Evolutionary conservation across 2,888 invertebrate species (phyloP).

Genomic region (Portevinia maculata): DNA sequence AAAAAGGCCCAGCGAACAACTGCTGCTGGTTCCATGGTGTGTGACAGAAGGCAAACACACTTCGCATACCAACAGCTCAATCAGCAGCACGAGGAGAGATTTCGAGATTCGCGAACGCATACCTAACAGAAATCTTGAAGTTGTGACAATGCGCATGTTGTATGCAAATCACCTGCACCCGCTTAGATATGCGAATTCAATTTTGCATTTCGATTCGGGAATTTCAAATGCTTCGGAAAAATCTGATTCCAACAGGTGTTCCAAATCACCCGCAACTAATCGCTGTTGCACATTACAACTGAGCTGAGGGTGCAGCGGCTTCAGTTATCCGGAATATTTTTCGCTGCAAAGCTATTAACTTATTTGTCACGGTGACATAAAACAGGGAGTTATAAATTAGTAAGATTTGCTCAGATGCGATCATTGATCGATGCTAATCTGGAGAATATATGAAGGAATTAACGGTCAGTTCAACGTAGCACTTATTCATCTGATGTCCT

Average conservation of each 20-base stretch:
- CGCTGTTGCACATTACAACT: background rate
- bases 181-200: constrained; percentile 36
- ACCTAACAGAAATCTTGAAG: constrained; percentile 46
- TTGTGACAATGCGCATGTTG: constrained; percentile 61
- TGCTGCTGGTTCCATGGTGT: background rate
- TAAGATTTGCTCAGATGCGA: constrained; percentile 28
- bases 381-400: constrained; percentile 63
- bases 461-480: background rate
- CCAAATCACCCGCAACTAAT: constrained; percentile 38
- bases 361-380: constrained; percentile 62
- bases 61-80: constrained; percentile 70
- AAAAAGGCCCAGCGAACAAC: background rate
- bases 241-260: constrained; percentile 63
- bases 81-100: constrained; percentile 52
- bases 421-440: constrained; percentile 34
- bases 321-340: constrained; percentile 58
- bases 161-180: constrained; percentile 68
- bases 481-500: no score
- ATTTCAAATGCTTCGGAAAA: constrained; percentile 36
- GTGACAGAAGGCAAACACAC: constrained; percentile 31
- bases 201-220: constrained; percentile 58
- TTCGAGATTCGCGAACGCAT: constrained; percentile 50
- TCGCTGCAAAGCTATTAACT: constrained; percentile 52
- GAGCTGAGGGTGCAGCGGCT: constrained; percentile 41
- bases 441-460: constrained; percentile 2